Evolutionary conservation across 2,113 vertebrate genomes (phyloP), one percentile per base, ranked within the genome.

Genomic region (Zosterops hypoxanthus): DNA sequence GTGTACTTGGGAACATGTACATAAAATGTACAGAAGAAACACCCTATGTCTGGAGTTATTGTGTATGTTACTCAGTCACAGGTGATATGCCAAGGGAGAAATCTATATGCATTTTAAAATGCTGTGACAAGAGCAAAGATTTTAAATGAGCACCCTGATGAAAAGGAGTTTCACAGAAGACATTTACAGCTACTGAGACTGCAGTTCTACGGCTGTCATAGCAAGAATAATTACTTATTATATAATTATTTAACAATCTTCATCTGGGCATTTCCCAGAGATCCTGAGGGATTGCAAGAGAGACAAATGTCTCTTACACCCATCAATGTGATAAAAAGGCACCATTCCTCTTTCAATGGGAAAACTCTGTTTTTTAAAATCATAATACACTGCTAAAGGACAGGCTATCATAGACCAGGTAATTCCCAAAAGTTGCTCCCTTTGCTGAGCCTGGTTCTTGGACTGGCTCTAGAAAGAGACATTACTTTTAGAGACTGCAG

Each of bases 201-300:
- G 26, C 55, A 44, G n/a, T 20, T 85, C 24, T n/a, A n/a, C 17
- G 28, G 24, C 31, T 8, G 15, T 34, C 60, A 33, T 11, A 56
- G 29, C 16, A 79, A 46, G 29, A 87, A 20, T 31, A 88, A 73
- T 60, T 73, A 47, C 42, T 77, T 39, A 39, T 39, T 39, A 39
- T 39, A 12, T 39, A 39, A 39, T 39, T 50, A 66, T 70, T 80
- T 83, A 86, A 9, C 14, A 14, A 6, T 65, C 44, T 25, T 88
- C 9, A 9, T 82, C 28, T 29, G 33, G 11, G 33, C 1, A 0
- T 86, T 57, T 83, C 33, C 18, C 25, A 49, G n/a, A 0, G 1
- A 49, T 50, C 47, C 50, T 5, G 7, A 77, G 24, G 17, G 26
- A 57, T 23, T 69, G 8, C 17, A 18, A 25, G n/a, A 50, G 28